These are phyloP conservation scores for Haemorhous mexicanus DNA, from an alignment of 2,113 vertebrate genomes.

Conservation along the genomic window DNA sequence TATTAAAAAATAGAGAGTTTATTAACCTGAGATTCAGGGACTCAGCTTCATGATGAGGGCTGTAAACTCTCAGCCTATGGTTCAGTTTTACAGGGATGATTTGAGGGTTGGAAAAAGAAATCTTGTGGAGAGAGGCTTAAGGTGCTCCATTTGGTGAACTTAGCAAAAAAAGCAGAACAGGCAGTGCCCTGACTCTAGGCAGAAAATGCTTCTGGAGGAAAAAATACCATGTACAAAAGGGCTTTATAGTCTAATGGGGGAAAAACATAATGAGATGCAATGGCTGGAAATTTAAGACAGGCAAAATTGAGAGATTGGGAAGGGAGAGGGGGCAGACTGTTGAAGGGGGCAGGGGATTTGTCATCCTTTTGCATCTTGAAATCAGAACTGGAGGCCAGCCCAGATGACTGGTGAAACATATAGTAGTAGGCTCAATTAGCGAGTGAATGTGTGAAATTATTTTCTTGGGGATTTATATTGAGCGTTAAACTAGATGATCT, in stretches of 20 bases:
- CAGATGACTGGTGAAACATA: constrained; percentile 46
- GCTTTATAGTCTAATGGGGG: background rate
- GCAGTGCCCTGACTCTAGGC: background rate
- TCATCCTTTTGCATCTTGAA: constrained; percentile 24
- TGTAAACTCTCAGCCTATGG: constrained; percentile 39
- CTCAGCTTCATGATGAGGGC: constrained; percentile 21
- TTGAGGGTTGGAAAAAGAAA: constrained; percentile 33
- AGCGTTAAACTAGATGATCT: constrained; percentile 20
- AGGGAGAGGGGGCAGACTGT: constrained; percentile 25
- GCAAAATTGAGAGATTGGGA: background rate
- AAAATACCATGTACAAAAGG: background rate
- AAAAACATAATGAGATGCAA: background rate
- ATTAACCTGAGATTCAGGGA: constrained; percentile 63
- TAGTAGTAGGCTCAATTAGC: constrained; percentile 25
- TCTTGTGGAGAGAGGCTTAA: constrained; percentile 45
- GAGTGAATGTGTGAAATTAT: constrained; percentile 42
- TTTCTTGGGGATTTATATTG: constrained; percentile 25
- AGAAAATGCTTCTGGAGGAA: constrained; percentile 27
- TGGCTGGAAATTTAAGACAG: constrained; percentile 31
- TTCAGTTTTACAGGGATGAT: constrained; percentile 51
- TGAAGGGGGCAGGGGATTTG: constrained; percentile 30
- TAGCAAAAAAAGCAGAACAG: constrained; percentile 9
- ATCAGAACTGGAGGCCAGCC: constrained; percentile 54
- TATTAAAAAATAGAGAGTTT: constrained; percentile 64
- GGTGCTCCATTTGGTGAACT: constrained; percentile 4